Conservation (phyloP, 2,113 vertebrate genomes). For the Dermatemys mawii region DNA sequence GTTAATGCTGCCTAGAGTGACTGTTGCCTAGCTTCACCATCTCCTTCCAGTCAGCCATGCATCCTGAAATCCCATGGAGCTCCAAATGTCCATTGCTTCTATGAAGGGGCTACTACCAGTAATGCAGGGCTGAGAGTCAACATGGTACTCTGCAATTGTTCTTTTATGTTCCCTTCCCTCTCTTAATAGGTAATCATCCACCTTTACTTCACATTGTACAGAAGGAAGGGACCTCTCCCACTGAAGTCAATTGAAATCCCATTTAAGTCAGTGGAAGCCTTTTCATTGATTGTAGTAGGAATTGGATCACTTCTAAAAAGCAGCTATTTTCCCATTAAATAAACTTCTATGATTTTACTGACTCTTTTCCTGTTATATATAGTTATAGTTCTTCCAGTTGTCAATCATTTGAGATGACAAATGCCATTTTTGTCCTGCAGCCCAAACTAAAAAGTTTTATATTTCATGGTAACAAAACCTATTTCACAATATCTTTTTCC, state of each 20-base stretch:
- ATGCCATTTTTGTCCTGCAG: neutral
- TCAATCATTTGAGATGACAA: neutral
- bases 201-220: neutral
- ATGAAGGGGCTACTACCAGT: neutral
- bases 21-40: neutral
- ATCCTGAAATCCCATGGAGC: neutral
- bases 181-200: fast-evolving
- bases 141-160: neutral
- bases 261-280: neutral
- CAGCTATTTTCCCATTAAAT: neutral
- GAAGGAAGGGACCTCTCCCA: neutral
- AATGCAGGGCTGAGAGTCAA: neutral
- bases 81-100: neutral
- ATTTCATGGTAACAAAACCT: neutral
- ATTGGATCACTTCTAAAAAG: neutral
- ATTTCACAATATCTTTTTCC: neutral
- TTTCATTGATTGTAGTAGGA: neutral
- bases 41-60: neutral
- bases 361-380: neutral
- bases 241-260: neutral
- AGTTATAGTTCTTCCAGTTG: neutral
- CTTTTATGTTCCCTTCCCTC: neutral
- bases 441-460: neutral
- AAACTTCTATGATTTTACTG: neutral
- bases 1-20: neutral